Conservation (phyloP, 30 jellyfish, hydroid and myxozoan species). For the Haliclystus octoradiatus region DNA sequence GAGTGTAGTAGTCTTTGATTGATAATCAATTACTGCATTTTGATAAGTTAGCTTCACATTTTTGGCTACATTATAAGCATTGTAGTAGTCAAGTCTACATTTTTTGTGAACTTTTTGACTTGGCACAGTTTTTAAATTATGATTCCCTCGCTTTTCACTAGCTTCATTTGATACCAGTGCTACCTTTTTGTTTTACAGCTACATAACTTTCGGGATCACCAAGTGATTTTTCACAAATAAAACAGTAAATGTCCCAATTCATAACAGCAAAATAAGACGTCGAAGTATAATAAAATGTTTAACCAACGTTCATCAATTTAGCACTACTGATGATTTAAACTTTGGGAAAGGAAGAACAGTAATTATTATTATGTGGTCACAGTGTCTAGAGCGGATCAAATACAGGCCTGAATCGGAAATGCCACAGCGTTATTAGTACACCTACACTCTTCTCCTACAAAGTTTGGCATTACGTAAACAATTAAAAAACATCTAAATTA, state of each 20-base stretch:
- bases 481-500: too few species aligned
- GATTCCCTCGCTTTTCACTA: conserved; percentile 10
- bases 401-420: too few species aligned
- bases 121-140: conserved; percentile 1
- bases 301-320: too few species aligned
- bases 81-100: conserved; percentile 7
- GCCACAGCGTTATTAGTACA: too few species aligned
- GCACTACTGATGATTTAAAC: too few species aligned
- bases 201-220: conserved; percentile 2
- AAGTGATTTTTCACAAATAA: conserved; percentile 4
- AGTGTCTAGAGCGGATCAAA: too few species aligned
- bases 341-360: too few species aligned
- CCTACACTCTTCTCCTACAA: too few species aligned
- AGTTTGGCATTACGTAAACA: too few species aligned
- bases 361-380: too few species aligned
- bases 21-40: neutral
- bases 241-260: conserved; percentile 1
- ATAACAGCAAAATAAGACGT: too few species aligned
- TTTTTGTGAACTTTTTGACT: conserved; percentile 16
- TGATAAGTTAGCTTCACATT: conserved; percentile 3
- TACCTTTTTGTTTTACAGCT: conserved; percentile 8
- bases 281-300: too few species aligned
- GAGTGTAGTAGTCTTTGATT: neutral
- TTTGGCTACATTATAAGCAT: conserved; percentile 4
- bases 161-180: conserved; percentile 15